Evolutionary conservation across 2,797 vertebrate genomes (phyloP).

Genomic region (Pitangus sulphuratus): DNA sequence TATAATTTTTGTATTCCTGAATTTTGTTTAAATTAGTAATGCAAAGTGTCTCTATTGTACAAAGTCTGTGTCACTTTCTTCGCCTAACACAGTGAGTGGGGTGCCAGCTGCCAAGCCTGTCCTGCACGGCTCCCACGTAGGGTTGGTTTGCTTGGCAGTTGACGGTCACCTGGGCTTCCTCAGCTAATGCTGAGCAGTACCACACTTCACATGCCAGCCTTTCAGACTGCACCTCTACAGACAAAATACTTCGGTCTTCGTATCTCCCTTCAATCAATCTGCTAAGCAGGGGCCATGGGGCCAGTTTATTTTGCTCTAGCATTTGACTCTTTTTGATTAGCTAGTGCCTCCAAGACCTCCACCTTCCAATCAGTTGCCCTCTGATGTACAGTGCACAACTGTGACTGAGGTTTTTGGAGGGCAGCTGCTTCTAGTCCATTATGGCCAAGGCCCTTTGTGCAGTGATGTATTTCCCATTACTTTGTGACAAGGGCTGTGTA

Average conservation of each 20-base stretch:
- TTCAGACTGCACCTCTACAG: not conserved
- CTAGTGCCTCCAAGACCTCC: not conserved
- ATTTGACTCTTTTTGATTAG: not conserved
- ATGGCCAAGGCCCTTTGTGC: not conserved
- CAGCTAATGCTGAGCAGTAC: not conserved
- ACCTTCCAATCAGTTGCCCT: not conserved
- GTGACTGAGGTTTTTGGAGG: not conserved
- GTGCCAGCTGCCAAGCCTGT: not conserved
- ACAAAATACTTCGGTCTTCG: not conserved
- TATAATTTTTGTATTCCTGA: not conserved
- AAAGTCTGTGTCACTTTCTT: not conserved
- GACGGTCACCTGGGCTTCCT: not conserved
- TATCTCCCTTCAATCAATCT: not conserved
- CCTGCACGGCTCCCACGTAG: accelerated
- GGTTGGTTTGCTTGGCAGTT: accelerated
- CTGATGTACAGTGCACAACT: not conserved
- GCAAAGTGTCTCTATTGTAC: not conserved
- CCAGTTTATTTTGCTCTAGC: not conserved
- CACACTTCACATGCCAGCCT: accelerated
- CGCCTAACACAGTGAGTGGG: accelerated
- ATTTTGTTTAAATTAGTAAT: not conserved
- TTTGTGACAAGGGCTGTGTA: not conserved
- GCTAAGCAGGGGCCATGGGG: not conserved
- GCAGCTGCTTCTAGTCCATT: not conserved
- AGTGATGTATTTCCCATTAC: not conserved